These are phyloP conservation scores for Crocidura indochinensis DNA, from an alignment of 2,797 vertebrate species.

Conservation along the genomic window DNA sequence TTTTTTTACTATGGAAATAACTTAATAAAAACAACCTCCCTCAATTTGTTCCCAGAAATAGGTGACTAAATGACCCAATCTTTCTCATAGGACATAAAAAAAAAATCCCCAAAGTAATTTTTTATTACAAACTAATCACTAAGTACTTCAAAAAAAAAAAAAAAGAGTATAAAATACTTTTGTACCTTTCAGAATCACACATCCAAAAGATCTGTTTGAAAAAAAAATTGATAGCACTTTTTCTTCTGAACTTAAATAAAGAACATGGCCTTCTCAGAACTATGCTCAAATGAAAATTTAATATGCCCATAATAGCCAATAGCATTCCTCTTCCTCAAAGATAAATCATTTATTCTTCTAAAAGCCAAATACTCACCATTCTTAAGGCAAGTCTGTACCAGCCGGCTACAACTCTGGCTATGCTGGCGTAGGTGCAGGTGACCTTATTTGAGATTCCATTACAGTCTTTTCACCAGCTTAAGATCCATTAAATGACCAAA, in stretches of 20 bases:
- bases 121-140: constrained; percentile 30
- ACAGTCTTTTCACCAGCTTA: constrained; percentile 60
- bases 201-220: neutral
- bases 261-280: constrained; percentile 48
- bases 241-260: constrained; percentile 32
- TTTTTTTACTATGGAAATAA: constrained; percentile 4
- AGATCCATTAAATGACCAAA: constrained; percentile 63
- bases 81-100: neutral
- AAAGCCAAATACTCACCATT: constrained; percentile 56
- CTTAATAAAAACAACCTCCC: neutral
- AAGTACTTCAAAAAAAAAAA: neutral
- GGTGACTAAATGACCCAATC: neutral
- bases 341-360: constrained; percentile 59
- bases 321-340: constrained; percentile 48
- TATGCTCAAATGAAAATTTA: constrained; percentile 48
- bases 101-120: constrained; percentile 30
- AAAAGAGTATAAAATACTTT: constrained; percentile 43
- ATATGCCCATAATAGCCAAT: constrained; percentile 53
- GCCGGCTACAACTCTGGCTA: neutral
- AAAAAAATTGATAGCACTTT: neutral
- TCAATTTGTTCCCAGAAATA: constrained; percentile 59
- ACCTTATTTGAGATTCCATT: constrained; percentile 62
- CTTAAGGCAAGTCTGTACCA: constrained; percentile 33
- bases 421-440: neutral
- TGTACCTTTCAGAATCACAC: constrained; percentile 45